Evolutionary conservation across 2,888 invertebrate species (phyloP).

Genomic region (Hedya salicella): DNA sequence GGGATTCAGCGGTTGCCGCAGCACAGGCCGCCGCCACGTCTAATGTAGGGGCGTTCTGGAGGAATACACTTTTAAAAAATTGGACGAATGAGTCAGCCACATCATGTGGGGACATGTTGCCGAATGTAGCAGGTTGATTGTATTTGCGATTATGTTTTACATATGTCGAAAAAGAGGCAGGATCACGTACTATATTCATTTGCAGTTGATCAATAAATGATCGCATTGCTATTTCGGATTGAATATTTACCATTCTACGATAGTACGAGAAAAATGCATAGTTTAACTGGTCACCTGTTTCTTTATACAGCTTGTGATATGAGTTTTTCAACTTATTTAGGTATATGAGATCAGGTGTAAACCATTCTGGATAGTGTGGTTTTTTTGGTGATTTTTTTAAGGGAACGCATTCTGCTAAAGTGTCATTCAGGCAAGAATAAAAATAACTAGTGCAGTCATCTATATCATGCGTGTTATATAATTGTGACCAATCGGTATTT

Average conservation of each 20-base stretch:
- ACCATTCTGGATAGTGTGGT: constrained; percentile 12
- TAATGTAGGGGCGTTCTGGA: neutral
- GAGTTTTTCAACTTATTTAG: constrained; percentile 11
- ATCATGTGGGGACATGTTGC: neutral
- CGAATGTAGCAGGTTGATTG: neutral
- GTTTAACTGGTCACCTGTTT: no score
- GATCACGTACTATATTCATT: no score
- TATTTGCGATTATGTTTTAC: neutral
- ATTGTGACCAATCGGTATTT: neutral
- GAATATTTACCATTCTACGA: no score
- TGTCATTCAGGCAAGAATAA: neutral
- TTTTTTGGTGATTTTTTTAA: neutral
- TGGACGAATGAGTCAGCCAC: neutral
- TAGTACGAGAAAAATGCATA: no score
- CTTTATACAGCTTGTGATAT: neutral
- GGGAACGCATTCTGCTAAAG: neutral
- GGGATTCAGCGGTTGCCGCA: neutral
- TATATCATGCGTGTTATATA: neutral
- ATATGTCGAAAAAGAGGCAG: no score
- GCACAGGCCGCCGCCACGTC: neutral
- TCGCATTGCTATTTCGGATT: no score
- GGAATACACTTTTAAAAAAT: neutral
- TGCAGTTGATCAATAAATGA: no score
- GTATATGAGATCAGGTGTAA: neutral
- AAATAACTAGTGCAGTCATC: neutral